Evolutionary conservation across 2,113 vertebrate species (phyloP), one percentile per base, ranked within the genome.

Genomic region (Willisornis vidua): DNA sequence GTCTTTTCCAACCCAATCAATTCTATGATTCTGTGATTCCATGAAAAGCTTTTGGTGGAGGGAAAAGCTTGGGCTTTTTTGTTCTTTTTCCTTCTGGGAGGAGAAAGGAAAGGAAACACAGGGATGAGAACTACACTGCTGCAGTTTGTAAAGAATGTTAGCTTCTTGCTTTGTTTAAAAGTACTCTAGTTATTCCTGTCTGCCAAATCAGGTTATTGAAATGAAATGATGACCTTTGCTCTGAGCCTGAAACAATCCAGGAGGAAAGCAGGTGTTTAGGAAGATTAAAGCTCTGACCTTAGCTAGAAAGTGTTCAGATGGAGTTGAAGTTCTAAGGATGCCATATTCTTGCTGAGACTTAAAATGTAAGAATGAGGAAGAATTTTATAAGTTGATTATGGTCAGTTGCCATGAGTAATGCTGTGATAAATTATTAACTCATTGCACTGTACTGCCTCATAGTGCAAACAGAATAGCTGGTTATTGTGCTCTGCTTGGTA

Each of bases 391-490:
- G 93, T 90, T 95, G 85, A 61, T 96, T 71, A 58, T 91, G 86
- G 94, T 89, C 71, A 85, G 87, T 91, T 94, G 94, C 91, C 81
- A 92, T 87, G 86, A 82, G 89, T 89, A 91, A 7, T 93, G 91
- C 93, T 3, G 3, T 74, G 93, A 97, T 96, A 94, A 97, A 97
- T 96, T 85, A 96, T 97, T 97, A 96, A 97, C 93, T 97, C 87
- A 78, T 94, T 97, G 85, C 74, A 92, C 95, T 91, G 93, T 87
- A 91, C 90, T 95, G 86, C 90, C 92, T 95, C 5, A 0, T 18
- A 95, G 89, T 87, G 90, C 92, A 96, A 96, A 96, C 89, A 95
- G 78, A 93, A 54, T 82, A 66, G 86, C 90, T 94, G 83, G 92
- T 97, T 94, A 94, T 94, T 94, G 92, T 94, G 94, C 93, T 94